Evolutionary conservation across 2,113 vertebrate species (phyloP), one percentile per base, ranked within the genome.

Genomic region (Lota lota): DNA sequence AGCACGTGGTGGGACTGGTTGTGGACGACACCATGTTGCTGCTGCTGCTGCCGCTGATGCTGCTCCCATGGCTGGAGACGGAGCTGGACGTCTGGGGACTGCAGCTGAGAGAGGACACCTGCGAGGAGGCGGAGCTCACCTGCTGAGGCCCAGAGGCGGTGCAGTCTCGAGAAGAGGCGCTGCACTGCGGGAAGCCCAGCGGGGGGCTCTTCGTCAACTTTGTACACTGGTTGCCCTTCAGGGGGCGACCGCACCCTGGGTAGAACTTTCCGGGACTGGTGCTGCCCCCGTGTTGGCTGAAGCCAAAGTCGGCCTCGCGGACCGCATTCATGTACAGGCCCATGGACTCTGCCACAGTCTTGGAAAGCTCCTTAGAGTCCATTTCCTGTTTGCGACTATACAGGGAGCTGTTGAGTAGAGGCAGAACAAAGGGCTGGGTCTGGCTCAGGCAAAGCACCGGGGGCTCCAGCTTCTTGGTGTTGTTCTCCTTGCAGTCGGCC

Each of bases 281-380:
- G 54, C 78, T 89, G 70, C 82, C 86, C 78, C 85, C 75, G 73
- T 97, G 96, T 83, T 94, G 95, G 66, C 93, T 92, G 0, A 94
- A 97, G 72, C 92, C 78, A 68, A 94, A 98, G 78, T 99, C 97
- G 0, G 94, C 92, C 11, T 98, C 96, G 79, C 97, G 91, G 74
- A 94, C 92, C 0, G 95, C 96, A 80, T 99, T 95, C 97, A 99
- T 99, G 74, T 99, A 99, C 18, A 99, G 91, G 73, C 96, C 97
- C 97, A 99, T 99, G 67, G 97, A 99, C 86, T 99, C 97, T 0
- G 97, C 97, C 73, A 99, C 97, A 0, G 97, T 93, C 53, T 95
- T 95, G 20, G 97, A 97, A 73, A 99, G 96, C 85, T 98, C 97
- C 87, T 98, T 98, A 0, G 97, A 95, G 83, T 98, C 97, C 0